Evolutionary conservation across 2,888 invertebrate species (phyloP), one percentile per base, ranked within the genome.

Genomic region (Abrostola tripartita): DNA sequence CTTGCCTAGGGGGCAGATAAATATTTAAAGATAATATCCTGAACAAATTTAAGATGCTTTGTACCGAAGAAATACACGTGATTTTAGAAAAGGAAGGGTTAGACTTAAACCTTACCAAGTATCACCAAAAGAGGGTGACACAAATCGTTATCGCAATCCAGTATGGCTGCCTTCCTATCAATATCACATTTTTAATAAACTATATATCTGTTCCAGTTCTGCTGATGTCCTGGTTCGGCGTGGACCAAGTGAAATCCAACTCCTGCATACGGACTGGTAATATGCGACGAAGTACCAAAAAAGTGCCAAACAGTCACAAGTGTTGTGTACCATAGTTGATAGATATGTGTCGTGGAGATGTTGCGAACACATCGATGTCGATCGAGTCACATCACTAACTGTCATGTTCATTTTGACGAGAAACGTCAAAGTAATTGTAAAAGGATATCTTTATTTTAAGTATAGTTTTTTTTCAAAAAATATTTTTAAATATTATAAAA

Each of bases 191-290:
- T 65, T 63, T 38, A 70, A 50, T 44, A 8, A 24, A 5, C 6
- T 0, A 52, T 58, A 40, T 59, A 61, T 40, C 60, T 65, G 73
- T 94, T 94, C 65, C 94, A 95, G 95, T 95, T 86, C 92, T 95
- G 81, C 93, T 95, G 84, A 92, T 95, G 92, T 95, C 95, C 84
- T 95, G 95, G 95, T 92, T 95, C 83, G 95, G 94, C 73, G 94
- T 91, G 86, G 94, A 94, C 83, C 90, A 94, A 88, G 93, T 92
- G 57, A 92, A 93, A 85, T 90, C 87, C 49, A 94, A 94, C 79
- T 94, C 95, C 72, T 95, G 95, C 89, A 92, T 94, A 78, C 86
- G 94, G 85, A 95, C 94, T 81, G 95, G 95, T 95, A 94, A 93
- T 89, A 84, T 79, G 77, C 74, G 73, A 74, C 67, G 66, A 66